A percentile compares a stretch with the other conserved stretches of the same genome.
These are phyloP conservation scores for Anarrhichthys ocellatus DNA, from an alignment of 2,113 vertebrate genomes.

Conservation along the genomic window DNA sequence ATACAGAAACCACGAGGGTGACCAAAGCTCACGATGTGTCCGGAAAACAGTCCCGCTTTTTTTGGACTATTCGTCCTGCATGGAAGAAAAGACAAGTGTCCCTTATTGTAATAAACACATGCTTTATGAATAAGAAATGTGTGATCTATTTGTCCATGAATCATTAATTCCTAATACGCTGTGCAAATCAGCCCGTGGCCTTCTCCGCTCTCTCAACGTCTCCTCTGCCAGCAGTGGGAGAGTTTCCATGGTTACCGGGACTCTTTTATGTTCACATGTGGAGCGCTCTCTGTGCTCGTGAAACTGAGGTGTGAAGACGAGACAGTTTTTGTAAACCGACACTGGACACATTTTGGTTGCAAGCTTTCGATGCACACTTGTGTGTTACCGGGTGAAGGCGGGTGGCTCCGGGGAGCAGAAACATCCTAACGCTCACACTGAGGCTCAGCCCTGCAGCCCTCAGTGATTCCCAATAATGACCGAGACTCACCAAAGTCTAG, in stretches of 20 bases:
- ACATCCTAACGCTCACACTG: not conserved
- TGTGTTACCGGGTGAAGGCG: not conserved
- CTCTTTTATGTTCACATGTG: conserved; percentile 31
- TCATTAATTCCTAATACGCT: conserved; percentile 62
- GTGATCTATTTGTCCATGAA: conserved; percentile 54
- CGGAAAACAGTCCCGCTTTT: not conserved
- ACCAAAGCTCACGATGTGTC: not conserved
- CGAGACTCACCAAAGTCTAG: too few species aligned
- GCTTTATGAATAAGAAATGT: conserved; percentile 45
- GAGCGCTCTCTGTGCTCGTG: conserved; percentile 16
- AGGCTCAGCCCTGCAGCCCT: too few species aligned
- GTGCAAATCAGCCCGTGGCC: conserved; percentile 39
- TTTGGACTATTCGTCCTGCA: conserved; percentile 17
- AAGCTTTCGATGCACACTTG: not conserved
- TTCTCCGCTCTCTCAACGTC: conserved; percentile 19
- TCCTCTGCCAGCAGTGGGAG: conserved; percentile 22
- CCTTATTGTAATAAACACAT: conserved; percentile 29
- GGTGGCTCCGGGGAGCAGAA: not conserved
- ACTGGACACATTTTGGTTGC: conserved; percentile 11
- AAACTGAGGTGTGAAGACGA: conserved; percentile 29
- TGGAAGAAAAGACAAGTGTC: conserved; percentile 26
- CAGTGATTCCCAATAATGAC: too few species aligned
- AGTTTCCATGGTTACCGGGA: conserved; percentile 65
- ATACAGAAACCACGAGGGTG: not conserved
- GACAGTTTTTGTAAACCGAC: conserved; percentile 14